A percentile compares a stretch with the other conserved stretches of the same genome.
Conservation (phyloP, 2,797 vertebrate species). For the Hypotaenidia philippensis region DNA sequence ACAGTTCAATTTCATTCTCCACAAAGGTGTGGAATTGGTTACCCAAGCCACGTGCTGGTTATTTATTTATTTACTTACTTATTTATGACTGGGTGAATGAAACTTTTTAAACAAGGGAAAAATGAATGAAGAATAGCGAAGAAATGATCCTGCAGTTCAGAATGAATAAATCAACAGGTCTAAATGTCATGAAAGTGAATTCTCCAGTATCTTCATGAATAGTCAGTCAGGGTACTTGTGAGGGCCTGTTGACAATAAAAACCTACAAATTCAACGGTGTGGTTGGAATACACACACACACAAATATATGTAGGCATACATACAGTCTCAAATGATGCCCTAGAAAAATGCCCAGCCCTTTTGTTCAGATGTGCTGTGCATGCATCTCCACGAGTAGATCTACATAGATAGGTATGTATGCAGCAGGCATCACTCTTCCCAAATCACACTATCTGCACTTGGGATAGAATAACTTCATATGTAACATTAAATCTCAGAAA, state of each 20-base stretch:
- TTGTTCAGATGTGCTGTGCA: not conserved
- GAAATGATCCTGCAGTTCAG: not conserved
- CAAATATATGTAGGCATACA: not conserved
- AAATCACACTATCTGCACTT: not conserved
- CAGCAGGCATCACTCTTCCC: not conserved
- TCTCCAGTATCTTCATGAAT: not conserved
- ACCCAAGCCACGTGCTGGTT: conserved; percentile 14
- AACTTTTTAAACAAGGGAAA: conserved; percentile 43
- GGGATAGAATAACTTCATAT: not conserved
- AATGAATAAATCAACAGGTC: conserved; percentile 39
- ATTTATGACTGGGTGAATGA: conserved; percentile 47
- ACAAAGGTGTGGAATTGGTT: conserved; percentile 44
- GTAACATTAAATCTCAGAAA: not conserved
- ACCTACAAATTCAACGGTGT: not conserved
- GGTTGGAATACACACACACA: not conserved
- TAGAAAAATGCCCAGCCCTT: not conserved
- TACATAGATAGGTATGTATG: not conserved
- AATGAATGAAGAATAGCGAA: conserved; percentile 41
- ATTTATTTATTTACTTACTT: conserved; percentile 65
- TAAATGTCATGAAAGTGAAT: conserved; percentile 15
- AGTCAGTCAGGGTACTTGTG: not conserved
- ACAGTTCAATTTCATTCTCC: conserved; percentile 37
- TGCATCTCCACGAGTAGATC: not conserved
- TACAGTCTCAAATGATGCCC: not conserved
- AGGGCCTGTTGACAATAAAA: not conserved